Evolutionary conservation across 2,797 vertebrate species (phyloP), one percentile per base, ranked within the genome.

Genomic region (Esox masquinongy): DNA sequence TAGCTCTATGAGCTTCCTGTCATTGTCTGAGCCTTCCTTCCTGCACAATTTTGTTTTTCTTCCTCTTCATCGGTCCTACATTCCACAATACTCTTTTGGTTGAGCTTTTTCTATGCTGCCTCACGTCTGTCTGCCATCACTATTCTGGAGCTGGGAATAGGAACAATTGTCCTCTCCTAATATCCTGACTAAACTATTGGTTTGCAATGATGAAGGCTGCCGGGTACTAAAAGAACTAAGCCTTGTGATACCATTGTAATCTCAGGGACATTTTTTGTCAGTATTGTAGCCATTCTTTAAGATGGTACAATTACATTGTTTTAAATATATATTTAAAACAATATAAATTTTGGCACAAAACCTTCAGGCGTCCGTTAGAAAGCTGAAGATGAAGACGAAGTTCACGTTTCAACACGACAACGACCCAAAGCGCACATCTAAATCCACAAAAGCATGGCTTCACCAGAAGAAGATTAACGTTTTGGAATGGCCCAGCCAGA

Each of bases 21-120:
- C 68, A 83, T 86, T 85, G 80, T 84, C 36, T 53, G 64, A 81
- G 22, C 77, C 72, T 80, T 88, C 83, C 87, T 85, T 77, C 66
- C 70, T 84, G 78, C 67, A 68, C 64, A 50, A 72, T 72, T 79
- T 81, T 86, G 85, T 85, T 86, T 83, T 88, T 79, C 79, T 36
- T 84, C 26, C 64, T 66, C 72, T 77, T 82, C 51, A 77, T 75
- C 75, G 59, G 67, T 73, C 67, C 47, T 75, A 51, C 51, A 63
- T 70, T 78, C 77, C 75, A 74, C 31, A 68, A 73, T 73, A 77
- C 61, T 50, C 59, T 14, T 56, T 19, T 43, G 24, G 53, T 3
- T n/a, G 34, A 61, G 72, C 66, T 63, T 59, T n/a, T 43, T 39
- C 39, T 67, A 53, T 47, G 39, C 26, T 39, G 8, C 43, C 34